A percentile compares a stretch with the other conserved stretches of the same genome.
Evolutionary conservation across 2,797 vertebrate genomes (phyloP).

Genomic region (Dendrocincla fuliginosa): DNA sequence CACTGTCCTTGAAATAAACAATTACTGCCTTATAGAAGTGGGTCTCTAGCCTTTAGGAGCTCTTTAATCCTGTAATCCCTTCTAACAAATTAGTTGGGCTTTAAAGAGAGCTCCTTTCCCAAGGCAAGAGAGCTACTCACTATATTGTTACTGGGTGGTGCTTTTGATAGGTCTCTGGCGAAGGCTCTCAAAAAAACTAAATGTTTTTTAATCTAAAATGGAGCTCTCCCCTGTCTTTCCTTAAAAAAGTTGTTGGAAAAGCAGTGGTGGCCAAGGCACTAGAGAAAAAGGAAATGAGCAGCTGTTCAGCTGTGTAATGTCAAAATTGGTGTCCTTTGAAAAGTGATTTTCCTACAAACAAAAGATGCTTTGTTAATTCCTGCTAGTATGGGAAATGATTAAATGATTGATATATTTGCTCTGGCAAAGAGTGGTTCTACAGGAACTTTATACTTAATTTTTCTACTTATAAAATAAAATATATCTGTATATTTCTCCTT

Average conservation of each 20-base stretch:
- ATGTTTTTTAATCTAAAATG: not conserved
- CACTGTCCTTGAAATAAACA: slow-evolving; percentile 20
- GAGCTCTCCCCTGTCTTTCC: not conserved
- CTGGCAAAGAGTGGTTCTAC: slow-evolving; percentile 23
- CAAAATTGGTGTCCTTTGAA: not conserved
- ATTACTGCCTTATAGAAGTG: slow-evolving; percentile 16
- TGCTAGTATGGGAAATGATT: not conserved
- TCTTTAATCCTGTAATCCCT: slow-evolving; percentile 26
- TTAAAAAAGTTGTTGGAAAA: not conserved
- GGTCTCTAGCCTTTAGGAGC: slow-evolving; percentile 19
- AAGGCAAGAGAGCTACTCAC: not conserved
- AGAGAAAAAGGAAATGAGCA: not conserved
- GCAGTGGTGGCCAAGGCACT: not conserved
- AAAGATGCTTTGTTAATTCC: not conserved
- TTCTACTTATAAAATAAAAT: slow-evolving; percentile 18
- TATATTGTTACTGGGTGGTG: not conserved
- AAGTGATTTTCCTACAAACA: not conserved
- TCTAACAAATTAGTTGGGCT: not conserved
- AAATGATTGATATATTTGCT: slow-evolving; percentile 9
- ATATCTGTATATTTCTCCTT: not conserved
- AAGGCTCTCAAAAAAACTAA: not conserved
- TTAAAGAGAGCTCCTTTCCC: not conserved
- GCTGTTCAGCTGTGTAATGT: not conserved
- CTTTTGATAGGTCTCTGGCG: not conserved
- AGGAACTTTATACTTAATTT: slow-evolving; percentile 25